A percentile compares a stretch with the other conserved stretches of the same genome.
Conservation (phyloP, 2,113 vertebrate species). For the Pogona vitticeps region DNA sequence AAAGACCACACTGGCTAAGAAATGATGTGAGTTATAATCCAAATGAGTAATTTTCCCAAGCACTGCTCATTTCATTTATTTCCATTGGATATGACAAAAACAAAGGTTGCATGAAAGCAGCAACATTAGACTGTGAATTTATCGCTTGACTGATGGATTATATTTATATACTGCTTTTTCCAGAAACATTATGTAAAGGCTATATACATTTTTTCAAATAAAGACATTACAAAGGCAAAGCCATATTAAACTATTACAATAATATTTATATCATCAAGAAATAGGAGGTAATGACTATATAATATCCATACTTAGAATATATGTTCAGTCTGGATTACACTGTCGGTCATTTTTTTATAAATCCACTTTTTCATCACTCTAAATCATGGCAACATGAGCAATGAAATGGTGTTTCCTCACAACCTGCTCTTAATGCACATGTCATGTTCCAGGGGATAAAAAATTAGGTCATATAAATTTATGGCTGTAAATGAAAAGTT, state of each 20-base stretch:
- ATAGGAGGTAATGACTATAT: not conserved
- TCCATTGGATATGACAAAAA: too few relatives aligned
- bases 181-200: not conserved
- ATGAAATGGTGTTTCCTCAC: not conserved
- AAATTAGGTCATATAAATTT: slow-evolving; percentile 13
- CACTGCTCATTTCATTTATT: too few relatives aligned
- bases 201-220: not conserved
- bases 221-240: not conserved
- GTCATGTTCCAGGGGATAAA: not conserved
- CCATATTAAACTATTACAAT: not conserved
- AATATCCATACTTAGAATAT: too few relatives aligned
- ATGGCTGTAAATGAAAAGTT: slow-evolving; percentile 24
- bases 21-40: too few relatives aligned
- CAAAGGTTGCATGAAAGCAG: too few relatives aligned
- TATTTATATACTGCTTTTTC: not conserved
- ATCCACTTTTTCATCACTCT: not conserved
- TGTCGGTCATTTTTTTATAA: not conserved
- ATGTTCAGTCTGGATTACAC: not conserved
- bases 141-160: too few relatives aligned
- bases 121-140: too few relatives aligned
- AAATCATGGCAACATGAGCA: not conserved
- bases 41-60: too few relatives aligned
- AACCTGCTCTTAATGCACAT: not conserved
- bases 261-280: not conserved
- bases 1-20: too few relatives aligned